These are phyloP conservation scores for Hyposmocoma kahamanoa DNA, from an alignment of 1,140 invertebrate species.

Conservation along the genomic window DNA sequence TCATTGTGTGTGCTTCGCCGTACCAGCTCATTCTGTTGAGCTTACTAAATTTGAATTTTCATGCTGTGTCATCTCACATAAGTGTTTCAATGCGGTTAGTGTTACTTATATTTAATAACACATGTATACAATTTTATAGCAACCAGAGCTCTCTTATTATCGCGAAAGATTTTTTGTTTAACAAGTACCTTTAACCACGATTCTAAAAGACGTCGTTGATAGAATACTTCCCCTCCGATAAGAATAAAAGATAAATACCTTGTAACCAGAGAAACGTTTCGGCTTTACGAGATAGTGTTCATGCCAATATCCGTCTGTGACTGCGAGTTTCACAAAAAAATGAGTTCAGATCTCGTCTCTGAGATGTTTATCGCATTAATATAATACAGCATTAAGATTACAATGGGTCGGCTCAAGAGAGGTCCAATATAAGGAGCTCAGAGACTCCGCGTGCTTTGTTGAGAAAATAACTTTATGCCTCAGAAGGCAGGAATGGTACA, in stretches of 20 bases:
- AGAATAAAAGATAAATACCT: slow-evolving; percentile 36
- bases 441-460: slow-evolving; percentile 55
- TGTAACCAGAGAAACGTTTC: slow-evolving; percentile 46
- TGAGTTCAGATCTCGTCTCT: slow-evolving; percentile 46
- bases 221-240: slow-evolving; percentile 48
- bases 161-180: slow-evolving; percentile 10
- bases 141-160: neutral
- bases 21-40: slow-evolving; percentile 27
- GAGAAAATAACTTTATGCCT: slow-evolving; percentile 69
- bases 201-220: slow-evolving; percentile 41
- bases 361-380: slow-evolving; percentile 72
- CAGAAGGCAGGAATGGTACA: slow-evolving; percentile 46
- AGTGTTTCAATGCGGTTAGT: slow-evolving; percentile 37
- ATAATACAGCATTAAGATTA: slow-evolving; percentile 70
- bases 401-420: slow-evolving; percentile 64
- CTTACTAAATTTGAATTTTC: slow-evolving; percentile 54
- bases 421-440: slow-evolving; percentile 65
- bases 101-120: slow-evolving; percentile 27
- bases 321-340: slow-evolving; percentile 46
- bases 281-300: slow-evolving; percentile 26
- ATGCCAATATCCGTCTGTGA: slow-evolving; percentile 51
- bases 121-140: slow-evolving; percentile 11
- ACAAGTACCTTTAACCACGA: slow-evolving; percentile 18
- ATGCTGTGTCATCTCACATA: slow-evolving; percentile 51
- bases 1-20: slow-evolving; percentile 41